Percentiles rank a stretch among this genome's conserved stretches.
Evolutionary conservation across 1,140 invertebrate genomes (phyloP).

Genomic region (Goniozus legneri): DNA sequence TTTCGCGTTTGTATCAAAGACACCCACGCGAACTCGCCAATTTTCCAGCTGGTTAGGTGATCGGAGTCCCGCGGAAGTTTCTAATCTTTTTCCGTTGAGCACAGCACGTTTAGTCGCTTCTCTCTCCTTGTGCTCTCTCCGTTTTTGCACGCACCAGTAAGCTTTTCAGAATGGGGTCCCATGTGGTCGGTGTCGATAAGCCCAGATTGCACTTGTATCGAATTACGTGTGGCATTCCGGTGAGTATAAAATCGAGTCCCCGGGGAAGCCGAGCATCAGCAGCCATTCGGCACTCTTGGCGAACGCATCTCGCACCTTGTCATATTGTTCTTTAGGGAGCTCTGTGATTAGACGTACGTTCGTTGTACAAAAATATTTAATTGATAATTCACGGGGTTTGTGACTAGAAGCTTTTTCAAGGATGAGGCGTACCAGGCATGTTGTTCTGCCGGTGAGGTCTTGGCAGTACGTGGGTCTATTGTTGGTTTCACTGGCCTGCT

Average conservation of each 20-base stretch:
- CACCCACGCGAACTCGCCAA: no score
- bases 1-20: no score
- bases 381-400: no score
- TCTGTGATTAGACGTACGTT: not conserved
- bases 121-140: no score
- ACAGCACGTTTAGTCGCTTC: conserved; percentile 9
- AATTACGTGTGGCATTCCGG: conserved; percentile 32
- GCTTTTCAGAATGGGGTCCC: conserved; percentile 28
- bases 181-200: conserved; percentile 50
- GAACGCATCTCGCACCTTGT: conserved; percentile 8
- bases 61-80: conserved; percentile 10
- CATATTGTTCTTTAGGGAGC: not conserved
- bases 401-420: conserved; percentile 11
- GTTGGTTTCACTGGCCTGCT: conserved; percentile 43
- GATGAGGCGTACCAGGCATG: conserved; percentile 43
- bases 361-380: not conserved
- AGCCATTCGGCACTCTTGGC: conserved; percentile 18
- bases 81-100: conserved; percentile 18
- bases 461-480: conserved; percentile 46
- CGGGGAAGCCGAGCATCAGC: conserved; percentile 24
- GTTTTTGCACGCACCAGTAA: conserved; percentile 30
- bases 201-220: conserved; percentile 45
- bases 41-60: conserved; percentile 29
- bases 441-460: conserved; percentile 41
- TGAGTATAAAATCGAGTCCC: conserved; percentile 37